Evolutionary conservation across 92 coral and sea anemone species (phyloP).

Genomic region (Porites divaricata): DNA sequence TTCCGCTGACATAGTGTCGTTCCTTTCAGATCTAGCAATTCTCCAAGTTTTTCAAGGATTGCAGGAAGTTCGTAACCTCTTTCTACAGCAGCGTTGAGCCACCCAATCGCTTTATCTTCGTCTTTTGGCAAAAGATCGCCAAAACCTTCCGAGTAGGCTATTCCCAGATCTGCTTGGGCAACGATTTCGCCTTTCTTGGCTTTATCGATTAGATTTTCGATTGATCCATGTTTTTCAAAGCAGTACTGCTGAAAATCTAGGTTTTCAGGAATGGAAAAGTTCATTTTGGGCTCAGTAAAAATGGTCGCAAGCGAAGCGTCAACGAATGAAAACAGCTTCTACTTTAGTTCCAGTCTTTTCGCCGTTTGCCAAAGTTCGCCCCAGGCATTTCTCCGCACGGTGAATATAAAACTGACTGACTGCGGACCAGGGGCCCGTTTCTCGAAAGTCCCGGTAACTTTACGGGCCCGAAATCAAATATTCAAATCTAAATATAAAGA

Average conservation of each 20-base stretch:
- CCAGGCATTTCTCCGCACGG: no score
- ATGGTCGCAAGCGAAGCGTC: no score
- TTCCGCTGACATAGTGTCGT: slow-evolving; percentile 43
- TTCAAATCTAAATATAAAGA: no score
- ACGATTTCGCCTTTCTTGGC: slow-evolving; percentile 56
- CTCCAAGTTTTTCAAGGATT: slow-evolving; percentile 31
- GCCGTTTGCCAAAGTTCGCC: no score
- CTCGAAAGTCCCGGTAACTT: no score
- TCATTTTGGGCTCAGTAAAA: neutral
- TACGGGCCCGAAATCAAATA: no score
- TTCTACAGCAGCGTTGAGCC: slow-evolving; percentile 62
- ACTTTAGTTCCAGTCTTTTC: no score
- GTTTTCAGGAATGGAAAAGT: neutral
- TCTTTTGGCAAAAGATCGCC: slow-evolving; percentile 46
- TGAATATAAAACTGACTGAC: no score
- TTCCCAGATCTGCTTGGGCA: slow-evolving; percentile 62
- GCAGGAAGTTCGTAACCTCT: slow-evolving; percentile 12
- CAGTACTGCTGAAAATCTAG: slow-evolving; percentile 4
- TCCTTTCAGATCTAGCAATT: slow-evolving; percentile 53
- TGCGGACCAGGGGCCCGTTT: no score
- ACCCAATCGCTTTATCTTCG: slow-evolving; percentile 67
- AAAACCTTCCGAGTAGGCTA: slow-evolving; percentile 51
- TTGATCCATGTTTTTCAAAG: slow-evolving; percentile 45
- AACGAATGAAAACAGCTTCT: no score
- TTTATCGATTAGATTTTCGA: slow-evolving; percentile 33